Base-by-base conservation (phyloP, 2,113 vertebrate species). In the Suricata suricatta region DNA sequence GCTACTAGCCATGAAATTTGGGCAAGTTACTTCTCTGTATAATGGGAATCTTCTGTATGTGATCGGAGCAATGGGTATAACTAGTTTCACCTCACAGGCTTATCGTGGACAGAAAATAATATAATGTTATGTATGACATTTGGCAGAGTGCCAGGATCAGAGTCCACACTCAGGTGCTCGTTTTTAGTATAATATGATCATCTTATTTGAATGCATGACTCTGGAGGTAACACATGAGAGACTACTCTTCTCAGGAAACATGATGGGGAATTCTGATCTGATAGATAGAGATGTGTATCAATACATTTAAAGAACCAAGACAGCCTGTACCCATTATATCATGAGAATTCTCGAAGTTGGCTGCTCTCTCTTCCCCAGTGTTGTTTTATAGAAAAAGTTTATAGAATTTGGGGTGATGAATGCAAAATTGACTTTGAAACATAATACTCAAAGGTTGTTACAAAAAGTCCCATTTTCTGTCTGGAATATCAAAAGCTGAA, bases 341-440 rank as follows among this genome's bases (percentile, higher is more conserved):
- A 23, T 14, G 9, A 90, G 68, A 92, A 57, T 87, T 88, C 63
- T 96, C 47, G 29, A 63, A 35, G 81, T 74, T 79, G 54, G n/a
- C 47, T 71, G 33, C 27, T 84, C 57, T 31, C 4, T 54, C 38
- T 90, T 6, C 88, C 41, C 16, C 31, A 74, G 21, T 41, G 29
- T 52, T 80, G 54, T 64, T 69, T 89, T 52, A 47, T 25, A 77
- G 71, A 17, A 15, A 81, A 54, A 44, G 44, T 33, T 41, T 31
- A 3, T 25, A 35, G 44, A 86, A 74, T 41, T 92, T 89, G 57
- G 52, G 33, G n/a, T 87, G 5, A 91, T 17, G 25, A 69, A 64
- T 63, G 13, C 64, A 82, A 94, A 71, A 66, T 82, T 82, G 72
- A 85, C 64, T 95, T 92, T 60, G 27, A 95, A 69, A 79, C 92